Percentiles rank a stretch among this genome's conserved stretches.
phyloP scores from a whole-genome alignment of 1,140 invertebrate species.

The Papilio polytes region DNA sequence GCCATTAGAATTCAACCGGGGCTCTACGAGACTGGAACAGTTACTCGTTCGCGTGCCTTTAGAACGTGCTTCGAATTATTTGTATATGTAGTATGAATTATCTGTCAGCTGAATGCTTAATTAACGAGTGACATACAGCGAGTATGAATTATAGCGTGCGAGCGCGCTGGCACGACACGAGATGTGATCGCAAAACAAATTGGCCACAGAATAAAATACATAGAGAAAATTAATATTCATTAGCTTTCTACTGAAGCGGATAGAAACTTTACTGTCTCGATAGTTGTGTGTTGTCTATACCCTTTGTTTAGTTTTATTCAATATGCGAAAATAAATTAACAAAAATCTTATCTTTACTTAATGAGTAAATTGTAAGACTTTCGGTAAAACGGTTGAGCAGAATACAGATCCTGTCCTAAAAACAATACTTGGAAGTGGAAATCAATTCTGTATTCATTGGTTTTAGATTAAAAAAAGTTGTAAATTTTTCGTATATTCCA shows the following conservation, averaged over 20 bases:
- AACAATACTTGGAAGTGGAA: too few relatives aligned
- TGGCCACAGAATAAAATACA: slow-evolving; percentile 48
- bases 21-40: slow-evolving; percentile 73
- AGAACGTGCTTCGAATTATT: slow-evolving; percentile 72
- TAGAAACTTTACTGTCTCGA: neutral
- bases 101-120: slow-evolving; percentile 63
- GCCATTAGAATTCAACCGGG: slow-evolving; percentile 78
- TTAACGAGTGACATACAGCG: slow-evolving; percentile 50
- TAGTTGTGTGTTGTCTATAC: neutral
- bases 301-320: neutral
- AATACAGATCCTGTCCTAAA: neutral
- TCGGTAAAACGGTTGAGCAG: neutral
- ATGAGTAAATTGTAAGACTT: neutral
- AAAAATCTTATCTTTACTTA: too few relatives aligned
- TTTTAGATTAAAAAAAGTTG: too few relatives aligned
- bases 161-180: slow-evolving; percentile 64
- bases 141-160: slow-evolving; percentile 47
- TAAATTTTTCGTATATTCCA: too few relatives aligned
- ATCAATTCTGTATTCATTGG: too few relatives aligned
- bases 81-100: slow-evolving; percentile 62
- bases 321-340: neutral
- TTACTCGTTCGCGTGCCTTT: slow-evolving; percentile 75
- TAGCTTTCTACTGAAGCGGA: slow-evolving; percentile 51
- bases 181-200: slow-evolving; percentile 53
- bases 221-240: slow-evolving; percentile 59